Conservation (phyloP, 2,888 invertebrate species). For the Teinopalpus imperialis region DNA sequence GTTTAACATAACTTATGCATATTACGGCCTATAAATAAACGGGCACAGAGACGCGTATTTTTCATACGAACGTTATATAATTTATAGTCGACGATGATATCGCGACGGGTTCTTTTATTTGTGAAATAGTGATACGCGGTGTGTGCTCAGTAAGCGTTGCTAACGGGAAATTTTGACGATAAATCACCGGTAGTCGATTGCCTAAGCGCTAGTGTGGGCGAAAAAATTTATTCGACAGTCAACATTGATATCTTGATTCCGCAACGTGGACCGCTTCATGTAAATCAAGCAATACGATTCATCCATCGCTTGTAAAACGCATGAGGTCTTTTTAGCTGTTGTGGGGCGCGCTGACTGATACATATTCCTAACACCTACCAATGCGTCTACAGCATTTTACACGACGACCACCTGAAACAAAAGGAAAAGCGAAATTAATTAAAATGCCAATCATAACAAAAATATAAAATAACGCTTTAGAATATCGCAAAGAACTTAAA, state of each 20-base stretch:
- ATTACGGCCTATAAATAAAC: slow-evolving; percentile 75
- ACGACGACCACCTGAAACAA: slow-evolving; percentile 80
- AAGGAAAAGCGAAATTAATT: slow-evolving; percentile 82
- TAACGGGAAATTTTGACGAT: slow-evolving; percentile 81
- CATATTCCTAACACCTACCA: slow-evolving; percentile 58
- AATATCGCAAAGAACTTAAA: slow-evolving; percentile 9
- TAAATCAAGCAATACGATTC: slow-evolving; percentile 36
- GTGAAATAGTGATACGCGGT: slow-evolving; percentile 80
- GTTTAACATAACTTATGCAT: slow-evolving; percentile 67
- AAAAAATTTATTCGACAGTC: slow-evolving; percentile 73
- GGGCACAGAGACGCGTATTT: slow-evolving; percentile 75
- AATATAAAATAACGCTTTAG: slow-evolving; percentile 22
- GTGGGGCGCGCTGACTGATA: slow-evolving; percentile 51
- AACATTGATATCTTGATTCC: slow-evolving; percentile 76
- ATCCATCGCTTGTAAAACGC: slow-evolving; percentile 27
- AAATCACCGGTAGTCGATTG: slow-evolving; percentile 79
- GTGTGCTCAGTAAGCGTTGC: slow-evolving; percentile 80
- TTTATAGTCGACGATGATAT: slow-evolving; percentile 80
- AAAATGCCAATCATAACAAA: slow-evolving; percentile 74
- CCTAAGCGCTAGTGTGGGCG: slow-evolving; percentile 79
- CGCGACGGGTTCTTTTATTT: slow-evolving; percentile 81
- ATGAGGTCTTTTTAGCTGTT: slow-evolving; percentile 30
- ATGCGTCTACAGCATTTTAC: slow-evolving; percentile 59
- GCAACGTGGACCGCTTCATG: slow-evolving; percentile 49
- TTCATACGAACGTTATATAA: slow-evolving; percentile 77